phyloP scores from a whole-genome alignment of 2,797 vertebrate species.

The Squalus acanthias region DNA sequence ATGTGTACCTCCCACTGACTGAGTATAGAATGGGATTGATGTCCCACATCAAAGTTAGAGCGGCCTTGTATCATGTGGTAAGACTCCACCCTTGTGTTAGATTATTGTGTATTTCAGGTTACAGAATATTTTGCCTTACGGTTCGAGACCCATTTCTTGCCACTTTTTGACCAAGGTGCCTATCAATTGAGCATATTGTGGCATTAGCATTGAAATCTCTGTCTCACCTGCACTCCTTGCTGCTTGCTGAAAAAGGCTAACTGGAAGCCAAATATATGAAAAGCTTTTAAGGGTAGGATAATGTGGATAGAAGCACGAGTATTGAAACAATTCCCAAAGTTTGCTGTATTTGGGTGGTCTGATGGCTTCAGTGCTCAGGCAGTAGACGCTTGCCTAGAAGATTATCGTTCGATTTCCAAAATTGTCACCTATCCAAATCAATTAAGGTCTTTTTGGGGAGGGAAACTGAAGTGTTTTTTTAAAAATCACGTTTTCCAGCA shows the following conservation, averaged over 20 bases:
- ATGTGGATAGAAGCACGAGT: not conserved
- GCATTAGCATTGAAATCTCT: not conserved
- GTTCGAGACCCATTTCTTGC: not conserved
- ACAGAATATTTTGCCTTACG: not conserved
- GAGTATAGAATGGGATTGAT: not conserved
- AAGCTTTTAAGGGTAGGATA: not conserved
- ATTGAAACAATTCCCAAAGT: not conserved
- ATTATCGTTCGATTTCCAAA: not conserved
- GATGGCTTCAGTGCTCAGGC: not conserved
- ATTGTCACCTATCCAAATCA: not conserved
- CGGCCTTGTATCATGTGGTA: not conserved
- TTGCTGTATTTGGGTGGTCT: not conserved
- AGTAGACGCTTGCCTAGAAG: not conserved
- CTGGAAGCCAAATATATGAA: not conserved
- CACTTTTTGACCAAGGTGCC: conserved; percentile 19
- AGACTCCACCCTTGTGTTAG: not conserved
- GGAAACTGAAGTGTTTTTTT: not conserved
- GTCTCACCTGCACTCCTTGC: not conserved
- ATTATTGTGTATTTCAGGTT: not conserved
- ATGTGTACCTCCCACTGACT: not conserved
- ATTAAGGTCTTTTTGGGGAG: not conserved
- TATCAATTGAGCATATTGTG: not conserved
- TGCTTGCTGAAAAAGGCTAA: not conserved
- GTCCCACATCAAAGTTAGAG: not conserved
- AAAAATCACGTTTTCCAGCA: not conserved